phyloP scores from a whole-genome alignment of 1,140 invertebrate species.

The Listronotus bonariensis region DNA sequence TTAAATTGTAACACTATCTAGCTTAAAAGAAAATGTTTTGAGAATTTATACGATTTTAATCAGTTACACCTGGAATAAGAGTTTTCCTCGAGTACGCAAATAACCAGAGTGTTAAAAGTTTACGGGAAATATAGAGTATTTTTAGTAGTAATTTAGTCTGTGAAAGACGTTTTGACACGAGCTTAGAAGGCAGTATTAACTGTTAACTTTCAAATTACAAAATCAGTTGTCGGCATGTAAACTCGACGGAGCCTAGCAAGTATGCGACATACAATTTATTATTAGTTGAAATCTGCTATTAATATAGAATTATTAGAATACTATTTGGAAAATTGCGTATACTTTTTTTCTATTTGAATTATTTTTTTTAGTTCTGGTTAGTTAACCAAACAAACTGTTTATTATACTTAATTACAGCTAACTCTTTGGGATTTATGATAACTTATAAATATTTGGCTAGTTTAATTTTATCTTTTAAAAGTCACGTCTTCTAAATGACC shows the following conservation, averaged over 20 bases:
- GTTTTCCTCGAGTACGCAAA: slow-evolving; percentile 4
- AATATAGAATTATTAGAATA: too few relatives aligned
- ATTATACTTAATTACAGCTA: too few relatives aligned
- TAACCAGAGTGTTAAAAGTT: neutral
- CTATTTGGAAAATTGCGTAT: too few relatives aligned
- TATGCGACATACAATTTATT: too few relatives aligned
- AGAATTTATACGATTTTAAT: slow-evolving; percentile 2
- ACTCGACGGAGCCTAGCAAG: neutral
- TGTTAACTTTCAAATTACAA: slow-evolving; percentile 8
- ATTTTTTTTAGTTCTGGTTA: too few relatives aligned
- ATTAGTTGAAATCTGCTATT: too few relatives aligned
- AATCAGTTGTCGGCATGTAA: neutral
- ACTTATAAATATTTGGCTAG: too few relatives aligned
- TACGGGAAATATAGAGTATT: slow-evolving; percentile 5
- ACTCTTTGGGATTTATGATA: too few relatives aligned
- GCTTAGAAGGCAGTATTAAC: neutral
- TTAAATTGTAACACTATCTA: slow-evolving; percentile 12
- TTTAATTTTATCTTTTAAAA: too few relatives aligned
- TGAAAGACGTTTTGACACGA: neutral
- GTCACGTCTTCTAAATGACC: too few relatives aligned
- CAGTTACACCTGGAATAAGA: slow-evolving; percentile 3
- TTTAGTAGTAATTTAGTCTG: slow-evolving; percentile 15
- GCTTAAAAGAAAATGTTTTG: slow-evolving; percentile 8
- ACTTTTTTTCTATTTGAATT: too few relatives aligned
- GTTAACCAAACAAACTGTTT: too few relatives aligned